Conservation (phyloP, 1,140 invertebrate genomes). For the Leptinotarsa undecemlineata region DNA sequence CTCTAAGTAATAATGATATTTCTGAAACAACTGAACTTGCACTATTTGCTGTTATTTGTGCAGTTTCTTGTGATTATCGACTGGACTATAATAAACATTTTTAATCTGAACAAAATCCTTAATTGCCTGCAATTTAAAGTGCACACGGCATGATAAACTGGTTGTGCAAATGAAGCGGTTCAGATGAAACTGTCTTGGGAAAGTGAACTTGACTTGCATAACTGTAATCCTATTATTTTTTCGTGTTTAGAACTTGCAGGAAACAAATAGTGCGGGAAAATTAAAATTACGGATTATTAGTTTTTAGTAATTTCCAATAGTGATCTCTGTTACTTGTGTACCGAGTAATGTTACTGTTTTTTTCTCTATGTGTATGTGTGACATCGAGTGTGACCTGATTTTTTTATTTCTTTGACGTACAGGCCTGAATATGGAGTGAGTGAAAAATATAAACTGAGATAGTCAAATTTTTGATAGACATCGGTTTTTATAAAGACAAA, state of each 20-base stretch:
- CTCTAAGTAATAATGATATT: too few relatives aligned
- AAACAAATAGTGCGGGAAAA: background rate
- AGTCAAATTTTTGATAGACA: too few relatives aligned
- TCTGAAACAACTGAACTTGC: too few relatives aligned
- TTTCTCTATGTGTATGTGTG: too few relatives aligned
- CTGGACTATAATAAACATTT: background rate
- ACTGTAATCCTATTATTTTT: background rate
- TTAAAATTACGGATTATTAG: background rate
- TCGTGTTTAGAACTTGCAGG: background rate
- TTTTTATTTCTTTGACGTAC: too few relatives aligned
- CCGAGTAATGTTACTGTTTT: background rate
- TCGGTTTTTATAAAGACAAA: too few relatives aligned
- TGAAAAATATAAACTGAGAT: too few relatives aligned
- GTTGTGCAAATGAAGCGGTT: background rate
- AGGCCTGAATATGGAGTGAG: too few relatives aligned
- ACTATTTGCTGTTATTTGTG: too few relatives aligned
- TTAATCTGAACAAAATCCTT: background rate
- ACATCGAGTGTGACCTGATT: too few relatives aligned
- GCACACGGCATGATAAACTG: background rate
- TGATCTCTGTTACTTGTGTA: constrained; percentile 16
- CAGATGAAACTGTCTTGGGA: constrained; percentile 12
- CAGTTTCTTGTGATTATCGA: background rate
- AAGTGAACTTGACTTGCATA: background rate
- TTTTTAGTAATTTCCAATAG: background rate
- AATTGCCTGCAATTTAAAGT: background rate